A percentile compares a stretch with the other conserved stretches of the same genome.
Conservation (phyloP, 2,888 invertebrate species). For the Andrena flavipes region DNA sequence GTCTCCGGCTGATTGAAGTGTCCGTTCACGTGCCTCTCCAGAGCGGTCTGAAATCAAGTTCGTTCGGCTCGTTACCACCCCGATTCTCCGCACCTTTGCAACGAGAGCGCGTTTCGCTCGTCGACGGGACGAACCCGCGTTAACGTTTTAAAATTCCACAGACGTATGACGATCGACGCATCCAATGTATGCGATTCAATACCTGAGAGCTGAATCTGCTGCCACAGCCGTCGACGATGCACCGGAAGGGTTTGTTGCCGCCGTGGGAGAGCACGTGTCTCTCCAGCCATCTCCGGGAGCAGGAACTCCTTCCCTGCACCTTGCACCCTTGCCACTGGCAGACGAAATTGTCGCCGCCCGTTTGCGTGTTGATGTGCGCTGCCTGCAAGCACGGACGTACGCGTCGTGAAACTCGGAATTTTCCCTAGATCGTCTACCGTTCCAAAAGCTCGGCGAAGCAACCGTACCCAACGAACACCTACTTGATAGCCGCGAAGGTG, state of each 20-base stretch:
- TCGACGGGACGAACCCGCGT: neutral
- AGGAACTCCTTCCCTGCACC: constrained; percentile 96
- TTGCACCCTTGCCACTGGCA: constrained; percentile 98
- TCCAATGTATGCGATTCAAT: constrained; percentile 69
- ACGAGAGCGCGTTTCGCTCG: constrained; percentile 48
- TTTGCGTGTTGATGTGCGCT: constrained; percentile 94
- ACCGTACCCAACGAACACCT: constrained; percentile 15
- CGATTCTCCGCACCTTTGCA: constrained; percentile 64
- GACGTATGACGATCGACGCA: too few relatives aligned
- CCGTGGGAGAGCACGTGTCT: constrained; percentile 96
- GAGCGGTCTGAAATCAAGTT: constrained; percentile 88
- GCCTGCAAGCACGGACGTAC: neutral
- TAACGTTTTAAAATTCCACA: neutral
- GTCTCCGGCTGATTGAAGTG: constrained; percentile 92
- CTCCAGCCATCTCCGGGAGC: constrained; percentile 96
- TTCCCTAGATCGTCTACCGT: neutral
- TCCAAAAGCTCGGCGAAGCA: neutral
- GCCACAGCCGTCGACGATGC: constrained; percentile 98
- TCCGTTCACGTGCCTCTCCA: constrained; percentile 97
- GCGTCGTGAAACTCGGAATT: too few relatives aligned
- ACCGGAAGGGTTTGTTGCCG: constrained; percentile 96
- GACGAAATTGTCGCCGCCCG: constrained; percentile 92
- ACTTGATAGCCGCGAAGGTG: constrained; percentile 29
- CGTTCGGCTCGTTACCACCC: constrained; percentile 43
- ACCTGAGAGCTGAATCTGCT: constrained; percentile 95